These are phyloP conservation scores for Lithophane semibrunnea DNA, from an alignment of 2,888 invertebrate species.

Conservation along the genomic window DNA sequence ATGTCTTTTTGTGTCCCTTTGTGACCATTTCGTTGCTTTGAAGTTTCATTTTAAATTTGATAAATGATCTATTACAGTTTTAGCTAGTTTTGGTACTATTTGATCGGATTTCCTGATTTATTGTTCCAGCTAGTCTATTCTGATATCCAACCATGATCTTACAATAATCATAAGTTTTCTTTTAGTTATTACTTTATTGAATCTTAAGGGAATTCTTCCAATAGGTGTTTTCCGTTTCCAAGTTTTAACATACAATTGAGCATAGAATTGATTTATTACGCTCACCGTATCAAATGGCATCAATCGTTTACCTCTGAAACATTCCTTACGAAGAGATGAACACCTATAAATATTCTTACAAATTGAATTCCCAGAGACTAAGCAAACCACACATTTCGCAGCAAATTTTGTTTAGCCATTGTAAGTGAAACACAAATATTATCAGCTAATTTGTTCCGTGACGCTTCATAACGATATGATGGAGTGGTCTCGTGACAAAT, in stretches of 20 bases:
- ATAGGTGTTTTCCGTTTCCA: neutral
- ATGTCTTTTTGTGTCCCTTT: neutral
- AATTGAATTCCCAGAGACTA: neutral
- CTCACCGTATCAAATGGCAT: conserved; percentile 21
- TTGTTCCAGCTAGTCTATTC: neutral
- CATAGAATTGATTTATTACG: conserved; percentile 18
- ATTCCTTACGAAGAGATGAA: neutral
- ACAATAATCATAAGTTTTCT: neutral
- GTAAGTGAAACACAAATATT: conserved; percentile 39
- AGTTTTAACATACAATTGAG: conserved; percentile 15
- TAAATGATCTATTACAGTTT: neutral
- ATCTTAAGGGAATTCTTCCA: neutral
- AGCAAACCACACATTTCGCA: conserved; percentile 8
- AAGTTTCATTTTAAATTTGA: conserved; percentile 7
- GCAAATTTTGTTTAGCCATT: conserved; percentile 22
- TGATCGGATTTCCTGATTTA: neutral
- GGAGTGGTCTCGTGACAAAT: conserved; percentile 63
- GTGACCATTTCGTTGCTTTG: conserved; percentile 9
- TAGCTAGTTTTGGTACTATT: no score
- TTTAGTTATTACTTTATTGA: neutral
- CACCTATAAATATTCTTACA: neutral
- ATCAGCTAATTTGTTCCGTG: conserved; percentile 44
- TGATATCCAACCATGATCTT: neutral
- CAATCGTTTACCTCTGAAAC: neutral
- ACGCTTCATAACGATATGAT: conserved; percentile 27